Conservation (phyloP, 2,888 invertebrate species). For the Toxonevra muliebris region DNA sequence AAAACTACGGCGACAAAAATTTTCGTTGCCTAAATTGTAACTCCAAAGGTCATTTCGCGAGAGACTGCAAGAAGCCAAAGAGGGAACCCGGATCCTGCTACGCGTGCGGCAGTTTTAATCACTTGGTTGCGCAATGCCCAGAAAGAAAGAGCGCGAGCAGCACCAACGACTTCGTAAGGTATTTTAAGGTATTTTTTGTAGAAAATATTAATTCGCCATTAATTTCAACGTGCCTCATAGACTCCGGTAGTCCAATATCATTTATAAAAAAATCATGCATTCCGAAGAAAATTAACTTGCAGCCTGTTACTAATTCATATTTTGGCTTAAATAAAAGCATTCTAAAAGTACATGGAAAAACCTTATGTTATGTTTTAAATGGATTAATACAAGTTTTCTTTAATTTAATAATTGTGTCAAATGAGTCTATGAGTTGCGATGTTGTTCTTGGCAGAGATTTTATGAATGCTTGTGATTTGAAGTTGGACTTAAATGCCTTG, state of each 20-base stretch:
- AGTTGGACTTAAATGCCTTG: no score
- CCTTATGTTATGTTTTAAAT: background rate
- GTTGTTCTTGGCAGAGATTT: conserved; percentile 15
- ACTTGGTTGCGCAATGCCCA: conserved; percentile 15
- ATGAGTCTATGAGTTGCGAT: conserved; percentile 22
- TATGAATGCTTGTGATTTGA: conserved; percentile 12
- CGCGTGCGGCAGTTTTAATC: conserved; percentile 16
- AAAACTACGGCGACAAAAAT: background rate
- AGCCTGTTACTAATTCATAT: no score
- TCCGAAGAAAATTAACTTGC: no score
- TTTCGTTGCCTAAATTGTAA: conserved; percentile 24
- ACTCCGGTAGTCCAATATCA: no score
- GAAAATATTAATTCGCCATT: no score
- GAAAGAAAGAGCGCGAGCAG: conserved; percentile 16
- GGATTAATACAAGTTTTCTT: background rate
- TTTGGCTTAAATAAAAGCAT: conserved; percentile 8
- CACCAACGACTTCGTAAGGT: no score
- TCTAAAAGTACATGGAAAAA: background rate
- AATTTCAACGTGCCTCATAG: no score
- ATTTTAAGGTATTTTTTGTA: no score
- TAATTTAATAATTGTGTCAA: conserved; percentile 16
- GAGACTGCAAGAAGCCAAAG: conserved; percentile 23
- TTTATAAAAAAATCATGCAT: no score
- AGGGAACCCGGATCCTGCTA: conserved; percentile 18
- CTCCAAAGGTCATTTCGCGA: conserved; percentile 16